Percentiles rank a stretch among this genome's conserved stretches.
These are phyloP conservation scores for Aporophyla lueneburgensis DNA, from an alignment of 2,888 invertebrate species.

Conservation along the genomic window DNA sequence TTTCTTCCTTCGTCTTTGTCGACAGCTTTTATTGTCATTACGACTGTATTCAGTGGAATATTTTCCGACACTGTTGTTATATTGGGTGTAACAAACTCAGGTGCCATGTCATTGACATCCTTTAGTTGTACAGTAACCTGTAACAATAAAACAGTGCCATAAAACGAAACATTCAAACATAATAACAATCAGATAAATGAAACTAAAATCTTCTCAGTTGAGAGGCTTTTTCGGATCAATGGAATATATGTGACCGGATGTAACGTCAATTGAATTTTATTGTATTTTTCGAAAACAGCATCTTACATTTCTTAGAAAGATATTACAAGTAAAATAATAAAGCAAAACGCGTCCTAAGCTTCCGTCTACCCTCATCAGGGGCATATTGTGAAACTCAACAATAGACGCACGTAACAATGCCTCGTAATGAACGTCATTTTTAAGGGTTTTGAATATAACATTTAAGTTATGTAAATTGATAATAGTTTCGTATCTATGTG, in stretches of 20 bases:
- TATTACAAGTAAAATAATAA: conserved; percentile 54
- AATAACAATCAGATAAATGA: conserved; percentile 53
- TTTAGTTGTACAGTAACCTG: conserved; percentile 96
- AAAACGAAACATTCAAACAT: conserved; percentile 53
- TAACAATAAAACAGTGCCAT: conserved; percentile 65
- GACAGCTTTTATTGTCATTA: conserved; percentile 96
- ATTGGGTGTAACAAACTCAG: conserved; percentile 95
- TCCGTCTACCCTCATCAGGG: conserved; percentile 70
- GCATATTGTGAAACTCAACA: conserved; percentile 74
- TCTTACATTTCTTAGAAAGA: conserved; percentile 45
- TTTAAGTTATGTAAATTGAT: conserved; percentile 48
- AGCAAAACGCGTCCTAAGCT: conserved; percentile 48
- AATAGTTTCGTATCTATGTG: conserved; percentile 24
- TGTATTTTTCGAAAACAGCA: conserved; percentile 39
- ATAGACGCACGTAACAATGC: conserved; percentile 75
- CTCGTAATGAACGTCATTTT: conserved; percentile 72
- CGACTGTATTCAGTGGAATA: conserved; percentile 95
- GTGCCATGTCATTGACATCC: conserved; percentile 98
- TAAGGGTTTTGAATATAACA: conserved; percentile 60
- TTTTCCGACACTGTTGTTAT: conserved; percentile 96
- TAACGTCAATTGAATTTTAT: conserved; percentile 50
- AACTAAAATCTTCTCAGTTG: conserved; percentile 46
- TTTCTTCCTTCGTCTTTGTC: conserved; percentile 98
- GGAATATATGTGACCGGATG: conserved; percentile 46
- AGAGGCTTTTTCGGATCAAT: conserved; percentile 42